These are phyloP conservation scores for Scomber scombrus DNA, from an alignment of 2,113 vertebrate genomes.

Conservation along the genomic window DNA sequence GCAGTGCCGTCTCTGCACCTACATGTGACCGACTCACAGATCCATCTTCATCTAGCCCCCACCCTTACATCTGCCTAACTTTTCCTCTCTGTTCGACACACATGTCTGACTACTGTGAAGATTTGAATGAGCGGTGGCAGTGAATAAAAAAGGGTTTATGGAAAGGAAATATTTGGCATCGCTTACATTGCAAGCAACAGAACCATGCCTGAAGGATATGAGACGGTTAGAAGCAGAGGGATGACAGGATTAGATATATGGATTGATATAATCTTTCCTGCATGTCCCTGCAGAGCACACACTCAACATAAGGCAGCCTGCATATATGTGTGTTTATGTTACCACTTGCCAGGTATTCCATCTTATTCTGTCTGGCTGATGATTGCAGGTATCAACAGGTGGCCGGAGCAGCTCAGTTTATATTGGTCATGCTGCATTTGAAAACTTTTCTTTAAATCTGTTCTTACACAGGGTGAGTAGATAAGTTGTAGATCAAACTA, in stretches of 20 bases:
- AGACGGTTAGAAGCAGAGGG: constrained; percentile 13
- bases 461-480: neutral
- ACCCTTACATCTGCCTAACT: constrained; percentile 6
- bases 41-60: constrained; percentile 36
- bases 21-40: constrained; percentile 37
- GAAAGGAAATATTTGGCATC: constrained; percentile 35
- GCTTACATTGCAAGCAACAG: constrained; percentile 16
- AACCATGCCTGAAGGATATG: constrained; percentile 17
- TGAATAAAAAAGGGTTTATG: constrained; percentile 14
- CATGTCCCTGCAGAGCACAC: constrained; percentile 53
- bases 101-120: constrained; percentile 22
- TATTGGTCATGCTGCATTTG: constrained; percentile 30
- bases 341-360: constrained; percentile 52
- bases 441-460: constrained; percentile 5
- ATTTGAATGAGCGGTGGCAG: constrained; percentile 31
- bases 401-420: constrained; percentile 24
- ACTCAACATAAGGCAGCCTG: constrained; percentile 5
- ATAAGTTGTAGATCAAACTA: constrained; percentile 29
- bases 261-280: constrained; percentile 30
- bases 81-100: neutral
- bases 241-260: constrained; percentile 39
- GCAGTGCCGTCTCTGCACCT: constrained; percentile 44
- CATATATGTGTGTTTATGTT: constrained; percentile 24
- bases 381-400: constrained; percentile 64
- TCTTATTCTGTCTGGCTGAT: constrained; percentile 60